Conservation (phyloP, 2,113 vertebrate species). For the Zapornia atra region DNA sequence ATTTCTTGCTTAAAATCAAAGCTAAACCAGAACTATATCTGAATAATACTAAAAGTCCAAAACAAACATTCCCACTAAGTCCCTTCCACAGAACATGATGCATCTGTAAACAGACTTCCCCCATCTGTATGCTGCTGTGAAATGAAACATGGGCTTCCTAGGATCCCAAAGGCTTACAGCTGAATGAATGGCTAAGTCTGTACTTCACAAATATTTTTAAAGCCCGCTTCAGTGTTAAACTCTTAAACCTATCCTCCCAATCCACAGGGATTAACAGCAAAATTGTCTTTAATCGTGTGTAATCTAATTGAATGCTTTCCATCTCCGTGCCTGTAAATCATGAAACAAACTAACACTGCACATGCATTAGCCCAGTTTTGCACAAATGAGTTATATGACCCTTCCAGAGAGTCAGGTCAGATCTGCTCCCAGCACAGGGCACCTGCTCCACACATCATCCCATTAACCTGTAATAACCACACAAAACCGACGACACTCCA, state of each 20-base stretch:
- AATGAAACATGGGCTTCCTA: not conserved
- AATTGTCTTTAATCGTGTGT: not conserved
- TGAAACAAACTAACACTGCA: not conserved
- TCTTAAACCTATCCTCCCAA: constrained; percentile 3
- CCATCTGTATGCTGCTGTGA: not conserved
- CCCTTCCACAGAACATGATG: not conserved
- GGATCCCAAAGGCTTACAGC: not conserved
- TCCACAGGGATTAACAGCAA: not conserved
- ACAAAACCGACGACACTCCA: not conserved
- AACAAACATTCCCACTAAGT: not conserved
- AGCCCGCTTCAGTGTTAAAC: not conserved
- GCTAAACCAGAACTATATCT: not conserved
- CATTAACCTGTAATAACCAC: not conserved
- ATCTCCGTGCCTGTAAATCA: not conserved
- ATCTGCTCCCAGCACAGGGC: not conserved
- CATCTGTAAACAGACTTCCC: not conserved
- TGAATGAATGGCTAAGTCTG: not conserved
- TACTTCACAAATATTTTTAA: not conserved
- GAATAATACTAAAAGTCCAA: not conserved
- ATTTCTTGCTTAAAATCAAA: not conserved
- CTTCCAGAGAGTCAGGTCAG: not conserved
- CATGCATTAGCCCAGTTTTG: not conserved
- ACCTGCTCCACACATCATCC: not conserved
- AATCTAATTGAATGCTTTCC: not conserved
- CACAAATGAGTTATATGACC: not conserved